Percentiles rank a stretch among this genome's conserved stretches.
phyloP scores from a whole-genome alignment of 2,888 invertebrate species.

The Cartodere bifasciata region DNA sequence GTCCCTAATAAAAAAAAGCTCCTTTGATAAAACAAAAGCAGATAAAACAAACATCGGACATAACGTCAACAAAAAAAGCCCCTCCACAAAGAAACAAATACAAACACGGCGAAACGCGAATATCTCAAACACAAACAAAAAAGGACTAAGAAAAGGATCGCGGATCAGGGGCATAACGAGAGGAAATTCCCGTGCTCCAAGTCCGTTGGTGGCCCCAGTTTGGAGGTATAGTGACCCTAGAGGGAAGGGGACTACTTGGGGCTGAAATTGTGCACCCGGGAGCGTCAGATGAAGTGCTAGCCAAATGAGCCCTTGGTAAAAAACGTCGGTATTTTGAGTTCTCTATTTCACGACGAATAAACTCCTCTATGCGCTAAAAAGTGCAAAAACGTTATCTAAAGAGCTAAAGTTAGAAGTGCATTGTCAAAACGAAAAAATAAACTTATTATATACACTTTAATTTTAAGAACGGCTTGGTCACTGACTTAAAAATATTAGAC shows the following conservation, averaged over 20 bases:
- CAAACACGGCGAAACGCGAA: constrained; percentile 2
- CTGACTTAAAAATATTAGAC: no score
- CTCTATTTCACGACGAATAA: constrained; percentile 36
- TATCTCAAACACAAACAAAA: constrained; percentile 4
- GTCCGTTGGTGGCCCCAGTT: constrained; percentile 31
- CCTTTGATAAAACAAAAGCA: no score
- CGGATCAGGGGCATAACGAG: constrained; percentile 11
- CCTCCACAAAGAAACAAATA: constrained; percentile 7
- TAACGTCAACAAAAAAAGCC: no score
- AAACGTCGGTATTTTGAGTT: constrained; percentile 32
- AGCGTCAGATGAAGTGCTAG: constrained; percentile 16
- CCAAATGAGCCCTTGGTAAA: constrained; percentile 21
- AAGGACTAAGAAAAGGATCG: constrained; percentile 12
- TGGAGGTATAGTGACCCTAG: constrained; percentile 14
- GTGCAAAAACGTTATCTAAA: no score
- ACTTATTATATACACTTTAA: no score
- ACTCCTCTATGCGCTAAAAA: constrained; percentile 43
- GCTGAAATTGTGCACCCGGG: constrained; percentile 27
- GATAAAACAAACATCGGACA: no score
- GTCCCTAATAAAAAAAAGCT: no score
- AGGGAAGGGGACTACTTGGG: constrained; percentile 28
- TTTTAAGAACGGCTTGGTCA: no score
- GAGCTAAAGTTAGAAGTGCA: no score
- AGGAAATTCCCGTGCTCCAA: constrained; percentile 29
- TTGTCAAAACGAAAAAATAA: no score